Evolutionary conservation across 2,888 invertebrate genomes (phyloP).

Genomic region (Patella depressa): DNA sequence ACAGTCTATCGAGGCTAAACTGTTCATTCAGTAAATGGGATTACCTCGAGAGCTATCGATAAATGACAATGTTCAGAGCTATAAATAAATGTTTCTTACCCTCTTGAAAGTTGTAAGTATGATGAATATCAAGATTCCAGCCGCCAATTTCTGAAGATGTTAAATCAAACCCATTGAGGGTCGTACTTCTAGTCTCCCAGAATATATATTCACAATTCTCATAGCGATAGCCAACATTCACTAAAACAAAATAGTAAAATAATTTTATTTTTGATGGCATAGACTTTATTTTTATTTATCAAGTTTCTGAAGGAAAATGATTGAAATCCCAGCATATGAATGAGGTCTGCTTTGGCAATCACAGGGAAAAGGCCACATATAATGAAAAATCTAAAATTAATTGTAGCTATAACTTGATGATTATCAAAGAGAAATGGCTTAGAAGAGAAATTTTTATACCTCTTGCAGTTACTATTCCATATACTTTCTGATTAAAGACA

Average conservation of each 20-base stretch:
- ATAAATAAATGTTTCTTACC: constrained; percentile 74
- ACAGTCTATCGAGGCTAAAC: too few species aligned
- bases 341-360: too few species aligned
- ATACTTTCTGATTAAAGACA: constrained; percentile 97
- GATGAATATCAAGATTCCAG: constrained; percentile 98
- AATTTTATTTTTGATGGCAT: too few species aligned
- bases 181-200: constrained; percentile 96
- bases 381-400: too few species aligned
- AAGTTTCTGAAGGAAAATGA: too few species aligned
- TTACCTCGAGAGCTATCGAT: background rate
- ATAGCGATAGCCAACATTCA: constrained; percentile 92
- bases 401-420: background rate
- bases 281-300: too few species aligned
- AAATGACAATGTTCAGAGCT: background rate
- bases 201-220: constrained; percentile 86
- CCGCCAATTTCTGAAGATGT: constrained; percentile 97
- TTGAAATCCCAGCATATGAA: too few species aligned
- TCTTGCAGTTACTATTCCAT: constrained; percentile 94
- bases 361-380: too few species aligned
- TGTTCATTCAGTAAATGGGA: background rate
- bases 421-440: background rate
- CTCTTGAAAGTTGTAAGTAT: constrained; percentile 98
- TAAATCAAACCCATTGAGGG: constrained; percentile 94
- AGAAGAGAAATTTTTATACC: constrained; percentile 75
- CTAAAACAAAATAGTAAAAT: constrained; percentile 51